Conservation (phyloP, 2,113 vertebrate genomes). For the Trogon surrucura region DNA sequence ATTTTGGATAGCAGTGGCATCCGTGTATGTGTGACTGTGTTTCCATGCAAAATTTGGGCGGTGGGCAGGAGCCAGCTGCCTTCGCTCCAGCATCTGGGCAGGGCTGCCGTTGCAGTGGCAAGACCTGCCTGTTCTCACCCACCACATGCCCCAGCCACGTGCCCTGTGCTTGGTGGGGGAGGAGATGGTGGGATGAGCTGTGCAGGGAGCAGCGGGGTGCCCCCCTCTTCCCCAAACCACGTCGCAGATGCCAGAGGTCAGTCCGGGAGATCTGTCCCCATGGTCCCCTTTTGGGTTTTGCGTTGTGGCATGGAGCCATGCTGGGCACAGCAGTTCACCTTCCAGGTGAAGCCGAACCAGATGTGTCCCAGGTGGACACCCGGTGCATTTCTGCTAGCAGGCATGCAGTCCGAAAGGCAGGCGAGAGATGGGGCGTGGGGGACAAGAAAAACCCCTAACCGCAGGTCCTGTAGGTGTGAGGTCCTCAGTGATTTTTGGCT, state of each 20-base stretch:
- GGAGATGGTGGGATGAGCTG: neutral
- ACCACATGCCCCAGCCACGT: fast-evolving
- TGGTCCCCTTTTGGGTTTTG: neutral
- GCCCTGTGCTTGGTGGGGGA: fast-evolving
- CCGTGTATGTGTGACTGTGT: fast-evolving
- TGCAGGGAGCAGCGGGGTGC: fast-evolving
- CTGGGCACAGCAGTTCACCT: neutral
- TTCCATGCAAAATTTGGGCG: neutral
- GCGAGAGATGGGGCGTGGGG: neutral
- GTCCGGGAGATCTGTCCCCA: neutral
- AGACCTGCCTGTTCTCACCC: neutral
- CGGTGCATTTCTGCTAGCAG: neutral
- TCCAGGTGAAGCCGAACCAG: neutral
- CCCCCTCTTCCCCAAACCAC: fast-evolving
- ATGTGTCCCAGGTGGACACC: neutral
- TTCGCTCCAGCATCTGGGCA: fast-evolving
- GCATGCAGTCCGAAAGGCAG: fast-evolving
- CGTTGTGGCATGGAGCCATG: fast-evolving
- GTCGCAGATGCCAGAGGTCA: neutral
- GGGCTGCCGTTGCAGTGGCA: fast-evolving
- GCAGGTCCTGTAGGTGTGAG: neutral
- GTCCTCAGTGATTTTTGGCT: neutral
- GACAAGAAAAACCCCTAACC: neutral
- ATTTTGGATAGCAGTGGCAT: neutral
- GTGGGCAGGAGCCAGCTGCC: neutral